Evolutionary conservation across 2,113 vertebrate genomes (phyloP).

Genomic region (Microcebus griseorufus): DNA sequence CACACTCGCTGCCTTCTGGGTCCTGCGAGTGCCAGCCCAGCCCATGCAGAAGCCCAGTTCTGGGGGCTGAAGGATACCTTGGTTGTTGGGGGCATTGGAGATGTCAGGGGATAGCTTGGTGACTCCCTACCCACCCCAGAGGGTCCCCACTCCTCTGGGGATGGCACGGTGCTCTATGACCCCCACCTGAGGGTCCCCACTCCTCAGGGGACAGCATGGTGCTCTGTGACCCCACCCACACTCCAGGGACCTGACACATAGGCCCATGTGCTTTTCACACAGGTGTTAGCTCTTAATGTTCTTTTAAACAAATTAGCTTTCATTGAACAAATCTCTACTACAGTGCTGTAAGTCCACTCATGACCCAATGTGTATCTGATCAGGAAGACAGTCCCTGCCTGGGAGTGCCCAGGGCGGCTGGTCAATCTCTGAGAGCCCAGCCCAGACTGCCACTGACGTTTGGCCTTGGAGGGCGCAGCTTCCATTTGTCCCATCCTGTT

Average conservation of each 20-base stretch:
- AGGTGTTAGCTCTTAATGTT: neutral
- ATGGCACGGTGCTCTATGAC: neutral
- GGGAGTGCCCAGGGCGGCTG: neutral
- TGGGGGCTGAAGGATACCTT: neutral
- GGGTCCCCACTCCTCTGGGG: too few species aligned
- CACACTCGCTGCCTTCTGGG: slow-evolving; percentile 57
- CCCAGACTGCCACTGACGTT: neutral
- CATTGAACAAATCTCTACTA: neutral
- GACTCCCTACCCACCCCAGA: too few species aligned
- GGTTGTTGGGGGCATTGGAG: neutral
- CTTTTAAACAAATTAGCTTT: neutral
- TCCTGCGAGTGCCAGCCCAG: slow-evolving; percentile 49
- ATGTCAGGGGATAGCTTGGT: neutral
- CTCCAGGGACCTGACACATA: too few species aligned
- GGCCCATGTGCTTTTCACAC: neutral
- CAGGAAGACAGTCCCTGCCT: neutral
- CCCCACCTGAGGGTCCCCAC: neutral
- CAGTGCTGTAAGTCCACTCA: too few species aligned
- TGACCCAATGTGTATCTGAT: rapidly evolving
- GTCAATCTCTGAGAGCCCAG: too few species aligned
- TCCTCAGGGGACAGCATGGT: neutral
- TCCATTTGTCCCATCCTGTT: neutral
- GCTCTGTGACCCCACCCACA: neutral
- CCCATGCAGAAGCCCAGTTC: slow-evolving; percentile 58
- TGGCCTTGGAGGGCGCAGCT: too few species aligned